Evolutionary conservation across 64 coral and sea anemone genomes (phyloP), one percentile per base, ranked within the genome.

Genomic region (Pocillopora verrucosa): DNA sequence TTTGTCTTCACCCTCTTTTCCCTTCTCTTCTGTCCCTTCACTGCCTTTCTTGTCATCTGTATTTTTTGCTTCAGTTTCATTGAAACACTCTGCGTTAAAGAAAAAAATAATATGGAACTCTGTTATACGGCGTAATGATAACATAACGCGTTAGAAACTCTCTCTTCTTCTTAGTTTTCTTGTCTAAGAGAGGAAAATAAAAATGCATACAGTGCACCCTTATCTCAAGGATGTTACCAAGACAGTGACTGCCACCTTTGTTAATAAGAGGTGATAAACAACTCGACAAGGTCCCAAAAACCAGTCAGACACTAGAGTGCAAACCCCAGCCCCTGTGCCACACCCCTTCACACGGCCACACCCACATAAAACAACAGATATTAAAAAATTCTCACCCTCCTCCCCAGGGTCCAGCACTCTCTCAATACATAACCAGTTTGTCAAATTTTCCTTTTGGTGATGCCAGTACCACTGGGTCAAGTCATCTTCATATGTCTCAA

Each of bases 401-500:
- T 98, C 93, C 1, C 72, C 80, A 38, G 89, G 79, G 34, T 93
- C 70, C 16, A 98, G 89, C 6, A 98, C 78, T 65, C 90, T 87
- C 45, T 95, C 90, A 51, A 92, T 82, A 59, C 96, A 98, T 74
- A 98, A 87, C 96, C 96, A 98, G 19, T 95, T 35, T 20, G 93
- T 94, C 51, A 98, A 80, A 56, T 98, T 92, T 68, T 89, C 51
- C 7, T 98, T 76, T 12, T 94, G 96, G 15, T 92, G 76, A 12
- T 98, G 89, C 89, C 93, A 98, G 22, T 98, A 98, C 96, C 96
- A 98, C 12, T 92, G 63, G 36, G 75, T 92, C 16, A 98, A 72
- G 34, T 94, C 96, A 17, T 98, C 96, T 82, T 98, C 96, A 69
- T 92, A 95, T 19, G 88, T 81, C 87, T 98, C 96, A 26, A 98